phyloP scores from a whole-genome alignment of 2,113 vertebrate genomes.

The Bombycilla garrulus region DNA sequence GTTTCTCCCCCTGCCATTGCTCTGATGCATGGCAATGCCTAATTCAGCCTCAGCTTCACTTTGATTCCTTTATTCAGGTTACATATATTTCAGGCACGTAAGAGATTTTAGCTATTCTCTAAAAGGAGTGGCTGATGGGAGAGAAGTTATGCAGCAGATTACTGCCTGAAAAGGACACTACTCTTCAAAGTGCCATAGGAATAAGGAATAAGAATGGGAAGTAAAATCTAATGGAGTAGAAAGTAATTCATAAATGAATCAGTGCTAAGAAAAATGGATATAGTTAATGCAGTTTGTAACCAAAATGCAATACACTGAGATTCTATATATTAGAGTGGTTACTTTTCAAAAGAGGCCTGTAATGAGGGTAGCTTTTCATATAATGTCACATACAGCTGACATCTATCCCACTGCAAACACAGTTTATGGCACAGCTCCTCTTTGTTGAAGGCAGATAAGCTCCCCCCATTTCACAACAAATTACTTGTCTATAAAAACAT shows the following conservation, averaged over 20 bases:
- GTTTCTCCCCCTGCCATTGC: not conserved
- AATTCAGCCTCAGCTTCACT: slow-evolving; percentile 38
- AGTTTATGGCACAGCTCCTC: not conserved
- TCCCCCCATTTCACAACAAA: not conserved
- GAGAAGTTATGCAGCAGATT: slow-evolving; percentile 5
- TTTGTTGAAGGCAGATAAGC: not conserved
- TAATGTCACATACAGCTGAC: not conserved
- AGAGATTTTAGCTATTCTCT: not conserved
- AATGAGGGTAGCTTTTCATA: not conserved
- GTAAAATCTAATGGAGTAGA: slow-evolving; percentile 47
- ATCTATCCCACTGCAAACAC: not conserved
- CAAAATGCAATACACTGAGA: not conserved
- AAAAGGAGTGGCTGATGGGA: slow-evolving; percentile 20
- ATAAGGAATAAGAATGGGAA: slow-evolving; percentile 30
- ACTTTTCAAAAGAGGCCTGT: not conserved
- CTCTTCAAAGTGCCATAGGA: not conserved
- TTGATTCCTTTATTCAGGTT: slow-evolving; percentile 31
- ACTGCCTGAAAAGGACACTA: slow-evolving; percentile 22
- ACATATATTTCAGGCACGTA: not conserved
- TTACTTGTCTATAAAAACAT: slow-evolving; percentile 21
- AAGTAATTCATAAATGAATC: slow-evolving; percentile 30
- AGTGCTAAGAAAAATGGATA: not conserved
- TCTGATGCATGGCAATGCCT: not conserved
- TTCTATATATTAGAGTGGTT: not conserved
- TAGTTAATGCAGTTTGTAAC: slow-evolving; percentile 1